These are phyloP conservation scores for Onchidella celtica DNA, from an alignment of 2,888 invertebrate genomes.

Conservation along the genomic window DNA sequence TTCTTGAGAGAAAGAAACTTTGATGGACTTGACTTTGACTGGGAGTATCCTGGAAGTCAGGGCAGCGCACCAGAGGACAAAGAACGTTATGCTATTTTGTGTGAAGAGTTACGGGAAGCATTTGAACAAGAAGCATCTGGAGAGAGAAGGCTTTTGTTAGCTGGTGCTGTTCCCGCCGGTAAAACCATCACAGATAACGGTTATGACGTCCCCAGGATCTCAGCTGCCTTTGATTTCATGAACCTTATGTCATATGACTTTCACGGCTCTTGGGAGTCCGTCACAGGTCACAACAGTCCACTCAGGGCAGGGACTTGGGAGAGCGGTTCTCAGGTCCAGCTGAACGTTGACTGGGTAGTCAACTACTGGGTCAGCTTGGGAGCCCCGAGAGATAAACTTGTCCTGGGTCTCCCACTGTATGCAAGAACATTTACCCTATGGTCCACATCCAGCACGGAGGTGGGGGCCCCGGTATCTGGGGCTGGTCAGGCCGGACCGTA, in stretches of 20 bases:
- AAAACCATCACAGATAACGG: conserved; percentile 33
- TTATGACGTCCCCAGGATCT: conserved; percentile 36
- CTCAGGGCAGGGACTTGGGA: conserved; percentile 57
- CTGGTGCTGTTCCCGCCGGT: conserved; percentile 41
- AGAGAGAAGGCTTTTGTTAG: conserved; percentile 24
- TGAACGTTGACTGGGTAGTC: conserved; percentile 70
- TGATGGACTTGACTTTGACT: conserved; percentile 20
- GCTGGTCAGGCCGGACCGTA: conserved; percentile 68
- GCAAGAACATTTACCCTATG: conserved; percentile 93
- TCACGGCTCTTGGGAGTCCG: conserved; percentile 71
- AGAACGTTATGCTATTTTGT: neutral
- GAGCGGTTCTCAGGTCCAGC: conserved; percentile 32
- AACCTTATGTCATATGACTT: conserved; percentile 73
- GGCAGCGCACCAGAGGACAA: neutral
- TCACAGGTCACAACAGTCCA: conserved; percentile 73
- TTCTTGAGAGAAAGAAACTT: conserved; percentile 31
- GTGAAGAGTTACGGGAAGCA: conserved; percentile 25
- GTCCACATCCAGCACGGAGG: conserved; percentile 79
- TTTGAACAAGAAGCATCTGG: conserved; percentile 40
- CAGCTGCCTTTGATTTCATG: conserved; percentile 61
- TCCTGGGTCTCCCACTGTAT: conserved; percentile 94
- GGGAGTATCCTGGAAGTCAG: conserved; percentile 26
- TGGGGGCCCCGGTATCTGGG: conserved; percentile 66
- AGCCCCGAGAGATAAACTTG: conserved; percentile 93
- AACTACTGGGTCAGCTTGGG: conserved; percentile 83